Base-by-base conservation (phyloP, 2,113 vertebrate genomes). In the Cyprinus carpio region DNA sequence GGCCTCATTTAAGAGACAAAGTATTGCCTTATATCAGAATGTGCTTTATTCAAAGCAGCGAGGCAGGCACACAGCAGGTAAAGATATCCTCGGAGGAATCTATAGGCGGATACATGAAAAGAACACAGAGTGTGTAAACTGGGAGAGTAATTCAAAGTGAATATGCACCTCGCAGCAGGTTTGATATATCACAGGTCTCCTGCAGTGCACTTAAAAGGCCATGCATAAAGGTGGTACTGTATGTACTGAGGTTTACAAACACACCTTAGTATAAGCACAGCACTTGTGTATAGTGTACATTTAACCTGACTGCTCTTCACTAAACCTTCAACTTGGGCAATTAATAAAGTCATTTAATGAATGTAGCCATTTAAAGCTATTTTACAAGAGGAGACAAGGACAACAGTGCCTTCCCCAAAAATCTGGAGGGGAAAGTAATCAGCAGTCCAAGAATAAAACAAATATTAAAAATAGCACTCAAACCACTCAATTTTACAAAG, bases 1-100 rank as follows among this genome's bases (percentile, higher is more conserved):
- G 90, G 90, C 90, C 92, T 93, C 87, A 87, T 92, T 94, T 93
- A 92, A 90, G 85, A 88, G 89, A 92, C 91, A 91, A 92, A 93
- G 88, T 91, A 93, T 91, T 90, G 87, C 76, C 88, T 81, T 91
- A 87, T 90, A 91, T 90, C 89, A 51, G 43, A 89, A 89, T 88
- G 89, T 84, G 85, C 87, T 86, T 84, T 87, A 81, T 37, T 51
- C 85, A 85, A 87, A 90, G 89, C 71, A 86, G 37, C 11, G 56
- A 83, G 87, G 84, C 75, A 58, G 37, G 58, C 34, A 34, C 58
- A 77, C 78, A 81, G 71, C 69, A 62, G 76, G 81, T 64, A 86
- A 87, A 77, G 81, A 75, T 54, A 76, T 72, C 84, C 87, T 84
- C 77, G 2, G 84, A 80, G 84, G 84, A 16, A 23, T 43, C 76